Evolutionary conservation across 2,888 invertebrate species (phyloP), one percentile per base, ranked within the genome.

Genomic region (Eurytoma californica): DNA sequence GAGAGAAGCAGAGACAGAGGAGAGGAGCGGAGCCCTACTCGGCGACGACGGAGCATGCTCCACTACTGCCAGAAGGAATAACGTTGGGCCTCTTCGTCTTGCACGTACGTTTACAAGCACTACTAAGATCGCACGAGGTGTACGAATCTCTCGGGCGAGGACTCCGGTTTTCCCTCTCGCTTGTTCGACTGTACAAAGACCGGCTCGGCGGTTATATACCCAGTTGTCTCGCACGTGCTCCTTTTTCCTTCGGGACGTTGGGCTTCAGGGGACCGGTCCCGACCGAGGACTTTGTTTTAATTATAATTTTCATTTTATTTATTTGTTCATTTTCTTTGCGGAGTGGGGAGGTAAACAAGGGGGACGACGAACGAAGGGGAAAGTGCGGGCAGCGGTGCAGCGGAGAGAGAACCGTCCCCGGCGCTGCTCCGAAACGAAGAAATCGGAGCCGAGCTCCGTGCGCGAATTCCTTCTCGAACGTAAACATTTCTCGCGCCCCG

Each of bases 51-150:
- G 66, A 66, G 72, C 65, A 73, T 70, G 74, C 60, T 73, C 69
- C 39, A 39, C 39, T 80, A 77, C 77, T 77, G 77, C 72, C 63
- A 61, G 80, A 75, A 53, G 63, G 80, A 80, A 80, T 80, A 80
- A 76, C 80, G 72, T 80, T 55, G 49, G 80, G 72, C 68, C 67
- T 55, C 66, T 30, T 28, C 39, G 39, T 39, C 39, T 39, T 70
- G n/a, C 5, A 68, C 57, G 76, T 72, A 68, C 28, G 80, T 65
- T 47, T 72, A 60, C 28, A 16, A 53, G 66, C 53, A 51, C 66
- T 16, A 39, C 39, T 2, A 39, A 9, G 2, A 2, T 18, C 9
- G 13, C 14, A 55, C 4, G 47, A 49, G 24, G 60, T 14, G 51
- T 13, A 3, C 51, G 16, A 16, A 0, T 2, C 51, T 13, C 16